A percentile compares a stretch with the other conserved stretches of the same genome.
Evolutionary conservation across 2,797 vertebrate species (phyloP).

Genomic region (Gadopsis marmoratus): DNA sequence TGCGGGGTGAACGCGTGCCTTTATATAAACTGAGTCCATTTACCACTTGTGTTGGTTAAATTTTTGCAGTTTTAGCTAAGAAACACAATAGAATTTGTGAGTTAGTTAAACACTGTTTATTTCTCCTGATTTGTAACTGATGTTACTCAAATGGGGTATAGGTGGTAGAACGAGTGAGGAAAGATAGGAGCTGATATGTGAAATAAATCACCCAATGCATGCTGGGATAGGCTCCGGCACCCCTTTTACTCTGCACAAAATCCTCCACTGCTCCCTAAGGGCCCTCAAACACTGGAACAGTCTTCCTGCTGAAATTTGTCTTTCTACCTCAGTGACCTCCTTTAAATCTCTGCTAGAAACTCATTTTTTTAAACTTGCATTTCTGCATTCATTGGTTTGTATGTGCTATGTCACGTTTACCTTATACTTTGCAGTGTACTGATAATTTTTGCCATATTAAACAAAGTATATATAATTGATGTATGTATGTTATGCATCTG

Average conservation of each 20-base stretch:
- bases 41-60: background rate
- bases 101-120: background rate
- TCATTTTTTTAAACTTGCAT: background rate
- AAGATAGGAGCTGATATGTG: background rate
- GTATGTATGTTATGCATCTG: background rate
- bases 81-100: slow-evolving; percentile 4
- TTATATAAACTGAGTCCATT: too few species aligned
- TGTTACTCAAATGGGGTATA: background rate
- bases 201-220: background rate
- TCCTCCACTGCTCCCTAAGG: background rate
- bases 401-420: background rate
- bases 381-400: background rate
- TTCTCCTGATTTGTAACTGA: background rate
- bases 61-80: background rate
- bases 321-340: background rate
- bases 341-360: background rate
- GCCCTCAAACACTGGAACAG: slow-evolving; percentile 6
- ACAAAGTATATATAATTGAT: background rate
- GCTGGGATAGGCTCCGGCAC: background rate
- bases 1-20: too few species aligned
- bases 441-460: background rate
- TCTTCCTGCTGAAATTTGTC: background rate
- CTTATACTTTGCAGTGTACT: background rate
- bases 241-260: background rate
- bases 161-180: background rate